Evolutionary conservation across 2,888 invertebrate species (phyloP).

Genomic region (Melanostoma scalare): DNA sequence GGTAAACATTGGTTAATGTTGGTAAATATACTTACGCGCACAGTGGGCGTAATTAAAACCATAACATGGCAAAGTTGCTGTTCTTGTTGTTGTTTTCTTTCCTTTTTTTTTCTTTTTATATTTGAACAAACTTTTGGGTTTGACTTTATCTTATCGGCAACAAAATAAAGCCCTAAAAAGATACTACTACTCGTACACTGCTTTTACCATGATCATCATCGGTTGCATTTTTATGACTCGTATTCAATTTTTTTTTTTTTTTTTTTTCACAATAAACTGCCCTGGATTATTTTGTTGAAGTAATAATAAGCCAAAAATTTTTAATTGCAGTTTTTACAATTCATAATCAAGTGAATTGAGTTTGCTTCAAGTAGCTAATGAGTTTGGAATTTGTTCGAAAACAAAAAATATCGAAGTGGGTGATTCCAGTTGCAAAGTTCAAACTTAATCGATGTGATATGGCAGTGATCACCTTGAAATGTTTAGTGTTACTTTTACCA

Average conservation of each 20-base stretch:
- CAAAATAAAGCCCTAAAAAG: conserved; percentile 16
- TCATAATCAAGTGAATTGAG: neutral
- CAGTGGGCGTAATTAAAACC: conserved; percentile 50
- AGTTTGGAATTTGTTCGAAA: too few relatives aligned
- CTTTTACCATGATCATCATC: neutral
- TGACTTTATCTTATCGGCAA: conserved; percentile 22
- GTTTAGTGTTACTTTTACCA: too few relatives aligned
- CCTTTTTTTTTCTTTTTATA: neutral
- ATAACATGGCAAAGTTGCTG: conserved; percentile 38
- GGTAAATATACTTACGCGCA: conserved; percentile 10
- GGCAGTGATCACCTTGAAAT: too few relatives aligned
- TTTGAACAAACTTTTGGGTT: neutral
- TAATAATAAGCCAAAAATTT: neutral
- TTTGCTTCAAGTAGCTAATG: neutral
- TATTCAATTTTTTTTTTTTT: conserved; percentile 7
- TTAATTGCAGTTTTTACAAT: neutral
- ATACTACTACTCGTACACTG: neutral
- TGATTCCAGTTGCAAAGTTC: too few relatives aligned
- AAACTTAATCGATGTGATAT: too few relatives aligned
- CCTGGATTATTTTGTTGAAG: neutral
- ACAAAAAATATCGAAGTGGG: too few relatives aligned
- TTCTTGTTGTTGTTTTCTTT: neutral
- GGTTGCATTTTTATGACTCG: neutral
- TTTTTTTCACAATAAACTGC: neutral
- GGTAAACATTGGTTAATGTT: conserved; percentile 49